phyloP scores from a whole-genome alignment of 2,888 invertebrate species.

The Theristus sp. region DNA sequence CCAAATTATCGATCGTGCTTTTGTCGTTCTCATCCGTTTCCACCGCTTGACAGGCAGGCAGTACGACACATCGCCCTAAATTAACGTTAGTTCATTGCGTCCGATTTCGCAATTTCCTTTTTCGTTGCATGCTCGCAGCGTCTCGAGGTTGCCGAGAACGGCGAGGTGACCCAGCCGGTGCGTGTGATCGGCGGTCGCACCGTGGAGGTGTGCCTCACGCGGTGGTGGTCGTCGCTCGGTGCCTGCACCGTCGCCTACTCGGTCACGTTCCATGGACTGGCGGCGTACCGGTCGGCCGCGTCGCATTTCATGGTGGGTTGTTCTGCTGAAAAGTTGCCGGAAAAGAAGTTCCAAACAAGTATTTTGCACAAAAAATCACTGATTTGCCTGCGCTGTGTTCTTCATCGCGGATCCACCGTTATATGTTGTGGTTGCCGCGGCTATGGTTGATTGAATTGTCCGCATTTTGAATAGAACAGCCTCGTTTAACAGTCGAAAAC shows the following conservation, averaged over 20 bases:
- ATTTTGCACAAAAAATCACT: too few relatives aligned
- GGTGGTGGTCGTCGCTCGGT: conserved; percentile 83
- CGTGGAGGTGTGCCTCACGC: conserved; percentile 70
- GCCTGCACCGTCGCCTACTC: conserved; percentile 40
- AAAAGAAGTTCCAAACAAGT: too few relatives aligned
- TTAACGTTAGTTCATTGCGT: too few relatives aligned
- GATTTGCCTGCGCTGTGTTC: too few relatives aligned
- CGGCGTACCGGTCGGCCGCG: too few relatives aligned
- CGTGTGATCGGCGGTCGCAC: conserved; percentile 48
- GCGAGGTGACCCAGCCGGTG: conserved; percentile 12
- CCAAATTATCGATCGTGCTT: conserved; percentile 18
- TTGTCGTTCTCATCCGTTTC: conserved; percentile 44
- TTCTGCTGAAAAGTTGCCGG: too few relatives aligned
- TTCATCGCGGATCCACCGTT: background rate
- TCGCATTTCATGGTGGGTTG: conserved; percentile 43
- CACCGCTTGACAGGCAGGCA: conserved; percentile 52
- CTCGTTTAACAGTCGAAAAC: background rate
- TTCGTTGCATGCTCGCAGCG: too few relatives aligned
- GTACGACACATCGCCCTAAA: too few relatives aligned
- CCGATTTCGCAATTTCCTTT: too few relatives aligned
- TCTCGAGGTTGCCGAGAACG: conserved; percentile 6
- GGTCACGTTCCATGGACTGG: conserved; percentile 61
- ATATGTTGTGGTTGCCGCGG: background rate
- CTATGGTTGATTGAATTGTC: too few relatives aligned
- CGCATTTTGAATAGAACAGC: too few relatives aligned